Percentiles rank a stretch among this genome's conserved stretches.
Evolutionary conservation across 37 sponge, comb jelly and placozoan genomes (phyloP).

Genomic region (Ephydatia muelleri): DNA sequence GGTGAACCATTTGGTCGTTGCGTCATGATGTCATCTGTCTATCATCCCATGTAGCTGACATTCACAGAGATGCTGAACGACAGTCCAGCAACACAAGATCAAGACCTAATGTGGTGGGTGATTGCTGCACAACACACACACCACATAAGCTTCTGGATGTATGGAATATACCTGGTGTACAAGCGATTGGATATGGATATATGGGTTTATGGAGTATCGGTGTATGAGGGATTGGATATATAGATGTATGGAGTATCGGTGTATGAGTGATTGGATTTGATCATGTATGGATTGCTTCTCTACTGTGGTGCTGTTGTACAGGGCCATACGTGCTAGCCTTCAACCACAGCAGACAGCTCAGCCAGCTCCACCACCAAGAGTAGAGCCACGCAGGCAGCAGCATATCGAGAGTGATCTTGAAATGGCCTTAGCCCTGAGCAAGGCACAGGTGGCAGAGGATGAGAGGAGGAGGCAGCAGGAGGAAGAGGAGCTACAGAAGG

Average conservation of each 20-base stretch:
- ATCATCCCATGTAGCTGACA: background rate
- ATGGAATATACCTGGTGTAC: no score
- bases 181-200: background rate
- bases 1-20: background rate
- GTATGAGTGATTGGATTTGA: background rate
- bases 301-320: background rate
- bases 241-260: background rate
- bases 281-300: background rate
- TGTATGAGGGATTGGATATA: background rate
- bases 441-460: slow-evolving; percentile 9
- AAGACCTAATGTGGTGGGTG: background rate
- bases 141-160: background rate
- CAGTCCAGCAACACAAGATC: background rate
- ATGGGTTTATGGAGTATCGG: no score
- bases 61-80: background rate
- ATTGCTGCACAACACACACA: no score
- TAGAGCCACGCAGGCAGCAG: background rate
- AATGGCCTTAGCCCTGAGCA: slow-evolving; percentile 62
- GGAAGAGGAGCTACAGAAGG: slow-evolving; percentile 72
- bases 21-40: background rate
- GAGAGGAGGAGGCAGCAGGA: slow-evolving; percentile 37
- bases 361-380: background rate
- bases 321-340: background rate
- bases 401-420: slow-evolving; percentile 50
- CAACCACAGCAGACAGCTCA: slow-evolving; percentile 9